phyloP scores from a whole-genome alignment of 30 jellyfish, hydroid and myxozoan genomes.

The Aurelia sp. region DNA sequence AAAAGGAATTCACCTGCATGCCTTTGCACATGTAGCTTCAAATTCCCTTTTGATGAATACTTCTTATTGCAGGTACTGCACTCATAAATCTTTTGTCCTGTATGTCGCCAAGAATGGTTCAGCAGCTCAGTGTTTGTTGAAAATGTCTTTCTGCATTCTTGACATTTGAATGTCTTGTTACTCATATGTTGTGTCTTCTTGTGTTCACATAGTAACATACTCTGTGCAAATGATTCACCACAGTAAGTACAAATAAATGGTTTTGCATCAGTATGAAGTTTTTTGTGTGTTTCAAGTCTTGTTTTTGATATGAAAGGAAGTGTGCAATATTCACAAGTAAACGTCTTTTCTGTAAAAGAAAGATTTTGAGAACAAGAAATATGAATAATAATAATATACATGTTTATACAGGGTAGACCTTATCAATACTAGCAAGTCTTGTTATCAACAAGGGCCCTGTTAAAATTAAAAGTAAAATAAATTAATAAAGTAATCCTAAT shows the following conservation, averaged over 20 bases:
- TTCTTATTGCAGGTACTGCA: slow-evolving; percentile 77
- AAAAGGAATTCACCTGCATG: slow-evolving; percentile 57
- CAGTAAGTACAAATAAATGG: slow-evolving; percentile 79
- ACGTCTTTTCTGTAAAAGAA: neutral
- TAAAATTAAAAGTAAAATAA: no score
- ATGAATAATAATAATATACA: no score
- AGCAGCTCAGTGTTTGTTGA: slow-evolving; percentile 74
- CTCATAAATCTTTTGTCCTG: slow-evolving; percentile 75
- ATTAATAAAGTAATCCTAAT: no score
- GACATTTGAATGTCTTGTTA: slow-evolving; percentile 79
- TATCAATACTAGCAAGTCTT: no score
- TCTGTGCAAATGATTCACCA: slow-evolving; percentile 60
- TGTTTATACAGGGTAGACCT: no score
- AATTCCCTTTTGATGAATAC: slow-evolving; percentile 86
- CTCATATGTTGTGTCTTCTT: slow-evolving; percentile 71
- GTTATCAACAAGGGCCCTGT: no score
- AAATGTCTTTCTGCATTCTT: slow-evolving; percentile 68
- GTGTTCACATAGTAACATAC: slow-evolving; percentile 49
- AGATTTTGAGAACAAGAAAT: neutral
- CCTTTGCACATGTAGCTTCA: slow-evolving; percentile 70
- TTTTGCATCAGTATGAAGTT: slow-evolving; percentile 69
- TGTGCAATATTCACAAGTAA: slow-evolving; percentile 70
- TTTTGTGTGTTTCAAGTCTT: slow-evolving; percentile 62
- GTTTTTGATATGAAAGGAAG: slow-evolving; percentile 67
- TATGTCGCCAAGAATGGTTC: slow-evolving; percentile 79